These are phyloP conservation scores for Punctoribates punctum DNA, from an alignment of 2,888 invertebrate genomes.

Conservation along the genomic window DNA sequence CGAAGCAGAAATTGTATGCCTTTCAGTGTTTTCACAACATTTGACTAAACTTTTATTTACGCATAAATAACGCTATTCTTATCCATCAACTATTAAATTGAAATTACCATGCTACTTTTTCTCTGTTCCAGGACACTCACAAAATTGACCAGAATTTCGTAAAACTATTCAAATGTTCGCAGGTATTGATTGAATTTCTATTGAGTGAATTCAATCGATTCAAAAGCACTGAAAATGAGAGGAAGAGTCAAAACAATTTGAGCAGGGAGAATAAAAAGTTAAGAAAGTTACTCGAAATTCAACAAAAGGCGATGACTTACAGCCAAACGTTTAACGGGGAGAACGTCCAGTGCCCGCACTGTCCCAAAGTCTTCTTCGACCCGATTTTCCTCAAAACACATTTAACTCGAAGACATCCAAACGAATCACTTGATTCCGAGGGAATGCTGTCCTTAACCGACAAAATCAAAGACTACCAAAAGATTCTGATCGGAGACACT, in stretches of 20 bases:
- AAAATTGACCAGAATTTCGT: constrained; percentile 22
- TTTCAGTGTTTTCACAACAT: too few species aligned
- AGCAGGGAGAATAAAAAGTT: constrained; percentile 36
- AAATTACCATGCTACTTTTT: too few species aligned
- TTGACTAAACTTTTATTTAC: neutral
- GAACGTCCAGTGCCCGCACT: constrained; percentile 34
- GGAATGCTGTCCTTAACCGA: constrained; percentile 2
- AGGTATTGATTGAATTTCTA: constrained; percentile 35
- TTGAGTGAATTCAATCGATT: constrained; percentile 21
- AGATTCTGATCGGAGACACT: neutral
- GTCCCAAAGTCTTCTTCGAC: constrained; percentile 38
- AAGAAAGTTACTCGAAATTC: constrained; percentile 38
- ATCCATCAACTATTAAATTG: too few species aligned
- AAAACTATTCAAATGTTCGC: constrained; percentile 29
- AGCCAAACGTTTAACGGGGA: neutral
- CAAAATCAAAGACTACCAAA: neutral
- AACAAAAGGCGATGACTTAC: constrained; percentile 41
- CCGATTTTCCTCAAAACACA: constrained; percentile 32
- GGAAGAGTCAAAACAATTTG: constrained; percentile 35
- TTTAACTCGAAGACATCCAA: constrained; percentile 36
- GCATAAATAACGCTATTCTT: neutral
- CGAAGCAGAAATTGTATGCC: neutral
- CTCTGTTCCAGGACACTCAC: neutral
- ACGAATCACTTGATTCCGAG: constrained; percentile 29
- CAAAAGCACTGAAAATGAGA: neutral